Evolutionary conservation across 2,888 invertebrate species (phyloP).

Genomic region (Melieria crassipennis): DNA sequence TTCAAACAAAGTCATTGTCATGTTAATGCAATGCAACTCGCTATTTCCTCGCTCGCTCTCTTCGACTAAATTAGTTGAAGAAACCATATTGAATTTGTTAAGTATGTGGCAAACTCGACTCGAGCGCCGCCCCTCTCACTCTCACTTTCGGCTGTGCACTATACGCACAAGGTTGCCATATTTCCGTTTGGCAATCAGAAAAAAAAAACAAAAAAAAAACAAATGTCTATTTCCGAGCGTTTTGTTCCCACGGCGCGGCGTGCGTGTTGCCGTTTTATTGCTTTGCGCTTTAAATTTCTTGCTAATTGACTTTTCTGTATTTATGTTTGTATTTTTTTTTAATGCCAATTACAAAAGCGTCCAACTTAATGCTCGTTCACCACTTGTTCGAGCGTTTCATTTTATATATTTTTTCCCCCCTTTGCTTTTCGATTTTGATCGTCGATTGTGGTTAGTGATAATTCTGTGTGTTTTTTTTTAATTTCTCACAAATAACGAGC

Average conservation of each 20-base stretch:
- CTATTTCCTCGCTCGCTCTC: too few relatives aligned
- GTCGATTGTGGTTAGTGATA: conserved; percentile 6
- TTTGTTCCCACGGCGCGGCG: too few relatives aligned
- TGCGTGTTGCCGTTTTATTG: background rate
- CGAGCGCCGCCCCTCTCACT: too few relatives aligned
- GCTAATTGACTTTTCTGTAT: conserved; percentile 8
- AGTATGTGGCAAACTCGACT: too few relatives aligned
- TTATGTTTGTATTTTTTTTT: conserved; percentile 5
- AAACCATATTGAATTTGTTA: too few relatives aligned
- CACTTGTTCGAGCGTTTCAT: conserved; percentile 11
- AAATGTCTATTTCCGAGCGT: too few relatives aligned
- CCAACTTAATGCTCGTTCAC: too few relatives aligned
- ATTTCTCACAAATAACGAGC: conserved; percentile 48
- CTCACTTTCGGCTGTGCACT: too few relatives aligned
- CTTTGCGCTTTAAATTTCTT: conserved; percentile 1
- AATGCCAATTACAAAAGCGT: background rate
- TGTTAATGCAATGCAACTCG: too few relatives aligned
- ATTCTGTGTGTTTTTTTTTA: conserved; percentile 34
- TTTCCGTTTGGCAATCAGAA: background rate
- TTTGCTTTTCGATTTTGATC: background rate
- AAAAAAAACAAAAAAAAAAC: too few relatives aligned
- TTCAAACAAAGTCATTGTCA: too few relatives aligned
- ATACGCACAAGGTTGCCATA: background rate
- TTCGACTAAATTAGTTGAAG: too few relatives aligned
- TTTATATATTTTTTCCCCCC: conserved; percentile 7